Conservation (phyloP, 2,888 invertebrate species). For the Chloromyia formosa region DNA sequence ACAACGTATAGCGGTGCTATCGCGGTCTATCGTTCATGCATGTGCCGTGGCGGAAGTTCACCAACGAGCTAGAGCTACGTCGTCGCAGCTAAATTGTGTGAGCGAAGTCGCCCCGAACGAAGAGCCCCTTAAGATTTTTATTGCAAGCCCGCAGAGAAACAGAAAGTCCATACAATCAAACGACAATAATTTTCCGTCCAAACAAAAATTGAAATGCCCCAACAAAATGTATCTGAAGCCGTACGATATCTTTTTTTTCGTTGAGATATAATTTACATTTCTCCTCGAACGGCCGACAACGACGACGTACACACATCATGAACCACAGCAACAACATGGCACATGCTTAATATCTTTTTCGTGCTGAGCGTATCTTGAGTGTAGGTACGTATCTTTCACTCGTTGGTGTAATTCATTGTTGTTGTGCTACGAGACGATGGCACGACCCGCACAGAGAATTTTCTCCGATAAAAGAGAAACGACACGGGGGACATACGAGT, state of each 20-base stretch:
- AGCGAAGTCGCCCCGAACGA: conserved; percentile 5
- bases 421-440: neutral
- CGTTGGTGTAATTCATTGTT: conserved; percentile 3
- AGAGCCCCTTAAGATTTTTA: too few relatives aligned
- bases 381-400: too few relatives aligned
- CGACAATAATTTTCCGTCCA: too few relatives aligned
- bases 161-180: too few relatives aligned
- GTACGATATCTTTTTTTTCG: neutral
- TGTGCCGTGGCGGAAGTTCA: conserved; percentile 21
- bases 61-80: conserved; percentile 7
- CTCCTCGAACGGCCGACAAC: conserved; percentile 9
- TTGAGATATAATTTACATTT: neutral
- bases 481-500: too few relatives aligned
- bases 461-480: neutral
- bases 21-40: conserved; percentile 31
- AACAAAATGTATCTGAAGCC: neutral
- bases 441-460: neutral
- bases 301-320: neutral
- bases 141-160: too few relatives aligned
- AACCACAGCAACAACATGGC: neutral
- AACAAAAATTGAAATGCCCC: neutral
- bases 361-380: neutral
- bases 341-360: conserved; percentile 28
- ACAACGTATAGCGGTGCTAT: conserved; percentile 19
- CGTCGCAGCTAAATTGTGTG: neutral